Evolutionary conservation across 2,113 vertebrate genomes (phyloP).

Genomic region (Eira barbara): DNA sequence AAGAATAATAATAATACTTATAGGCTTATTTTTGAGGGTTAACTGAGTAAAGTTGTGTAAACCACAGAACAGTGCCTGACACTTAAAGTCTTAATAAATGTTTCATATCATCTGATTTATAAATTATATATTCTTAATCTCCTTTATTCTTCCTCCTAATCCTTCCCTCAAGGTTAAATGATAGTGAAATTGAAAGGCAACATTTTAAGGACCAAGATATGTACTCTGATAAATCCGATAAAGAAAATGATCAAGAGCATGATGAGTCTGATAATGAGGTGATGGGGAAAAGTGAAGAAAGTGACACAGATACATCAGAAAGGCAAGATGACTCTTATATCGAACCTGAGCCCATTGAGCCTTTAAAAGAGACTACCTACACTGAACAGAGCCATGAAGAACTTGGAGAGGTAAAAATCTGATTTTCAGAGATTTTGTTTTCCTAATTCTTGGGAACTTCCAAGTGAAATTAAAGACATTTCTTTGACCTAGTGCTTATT

Average conservation of each 20-base stretch:
- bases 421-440: not conserved
- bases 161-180: conserved; percentile 87
- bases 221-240: conserved; percentile 98
- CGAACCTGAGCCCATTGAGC: conserved; percentile 90
- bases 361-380: conserved; percentile 91
- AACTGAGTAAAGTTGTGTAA: not conserved
- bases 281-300: conserved; percentile 97
- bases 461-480: not conserved
- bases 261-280: conserved; percentile 97
- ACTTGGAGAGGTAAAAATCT: conserved; percentile 91
- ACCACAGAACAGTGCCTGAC: not conserved
- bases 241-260: conserved; percentile 94
- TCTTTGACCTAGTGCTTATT: not conserved
- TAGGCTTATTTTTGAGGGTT: not conserved
- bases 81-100: not conserved
- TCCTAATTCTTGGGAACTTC: not conserved
- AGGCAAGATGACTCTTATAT: conserved; percentile 94
- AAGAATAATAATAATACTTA: not conserved
- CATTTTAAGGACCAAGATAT: conserved; percentile 96
- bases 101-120: not conserved
- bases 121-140: not conserved
- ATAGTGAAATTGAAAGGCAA: conserved; percentile 91
- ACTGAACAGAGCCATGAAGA: conserved; percentile 94
- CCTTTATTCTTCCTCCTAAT: conserved; percentile 25
- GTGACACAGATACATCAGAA: conserved; percentile 96